Percentiles rank a stretch among this genome's conserved stretches.
Evolutionary conservation across 2,797 vertebrate genomes (phyloP).

Genomic region (Perodicticus potto): DNA sequence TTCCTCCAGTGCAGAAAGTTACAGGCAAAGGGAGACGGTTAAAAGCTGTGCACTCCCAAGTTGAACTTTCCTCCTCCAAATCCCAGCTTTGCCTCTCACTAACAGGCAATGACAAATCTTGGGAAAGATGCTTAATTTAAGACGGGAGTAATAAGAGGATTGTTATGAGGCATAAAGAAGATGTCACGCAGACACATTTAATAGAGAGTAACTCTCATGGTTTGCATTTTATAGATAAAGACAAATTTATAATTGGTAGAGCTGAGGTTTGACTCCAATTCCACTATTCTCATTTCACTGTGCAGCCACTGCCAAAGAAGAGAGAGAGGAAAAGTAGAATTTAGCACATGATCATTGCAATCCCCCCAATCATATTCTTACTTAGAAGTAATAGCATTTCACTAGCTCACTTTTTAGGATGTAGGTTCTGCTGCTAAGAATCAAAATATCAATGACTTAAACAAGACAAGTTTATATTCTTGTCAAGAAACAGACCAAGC

Average conservation of each 20-base stretch:
- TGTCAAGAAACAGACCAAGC: neutral
- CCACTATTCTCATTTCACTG: neutral
- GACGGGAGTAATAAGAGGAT: neutral
- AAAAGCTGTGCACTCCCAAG: neutral
- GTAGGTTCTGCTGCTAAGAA: conserved; percentile 7
- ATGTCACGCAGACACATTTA: neutral
- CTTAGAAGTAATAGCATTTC: conserved; percentile 20
- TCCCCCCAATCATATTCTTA: neutral
- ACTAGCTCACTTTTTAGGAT: neutral
- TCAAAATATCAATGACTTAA: neutral
- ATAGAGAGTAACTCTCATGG: neutral
- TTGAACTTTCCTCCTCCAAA: neutral
- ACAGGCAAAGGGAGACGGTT: neutral
- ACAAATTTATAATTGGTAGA: neutral
- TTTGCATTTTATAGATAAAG: neutral
- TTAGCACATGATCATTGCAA: neutral
- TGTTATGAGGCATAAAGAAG: neutral
- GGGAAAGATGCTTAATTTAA: neutral
- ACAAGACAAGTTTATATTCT: neutral
- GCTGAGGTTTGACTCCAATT: neutral
- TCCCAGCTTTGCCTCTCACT: neutral
- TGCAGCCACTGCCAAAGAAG: neutral
- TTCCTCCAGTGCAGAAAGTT: neutral
- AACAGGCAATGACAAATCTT: neutral
- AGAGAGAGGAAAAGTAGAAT: neutral